These are phyloP conservation scores for Grallaria varia DNA, from an alignment of 2,113 vertebrate genomes.

Conservation along the genomic window DNA sequence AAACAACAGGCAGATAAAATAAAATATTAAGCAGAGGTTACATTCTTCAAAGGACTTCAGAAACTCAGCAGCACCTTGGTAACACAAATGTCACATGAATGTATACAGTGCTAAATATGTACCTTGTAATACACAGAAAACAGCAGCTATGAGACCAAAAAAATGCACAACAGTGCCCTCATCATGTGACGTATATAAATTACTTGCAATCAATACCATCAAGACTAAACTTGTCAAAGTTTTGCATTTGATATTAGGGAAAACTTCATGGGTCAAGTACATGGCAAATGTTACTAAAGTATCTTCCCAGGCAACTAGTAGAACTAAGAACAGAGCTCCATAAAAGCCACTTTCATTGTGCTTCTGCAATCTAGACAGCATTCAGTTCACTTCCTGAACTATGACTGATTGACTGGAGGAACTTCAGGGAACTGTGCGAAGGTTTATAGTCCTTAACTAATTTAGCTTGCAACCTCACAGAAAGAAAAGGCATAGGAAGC, in stretches of 20 bases:
- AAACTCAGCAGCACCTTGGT: background rate
- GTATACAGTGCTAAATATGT: background rate
- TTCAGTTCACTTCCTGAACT: background rate
- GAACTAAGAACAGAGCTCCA: background rate
- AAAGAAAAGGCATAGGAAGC: background rate
- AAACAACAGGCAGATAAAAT: background rate
- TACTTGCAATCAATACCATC: background rate
- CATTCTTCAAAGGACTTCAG: background rate
- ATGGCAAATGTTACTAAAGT: background rate
- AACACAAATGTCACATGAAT: background rate
- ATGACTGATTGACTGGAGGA: background rate
- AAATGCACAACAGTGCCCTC: background rate
- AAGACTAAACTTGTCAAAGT: background rate
- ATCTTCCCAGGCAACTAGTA: background rate
- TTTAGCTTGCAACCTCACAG: background rate
- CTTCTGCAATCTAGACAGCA: background rate
- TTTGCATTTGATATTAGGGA: rapidly evolving
- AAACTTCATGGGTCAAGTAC: background rate
- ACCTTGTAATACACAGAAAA: background rate
- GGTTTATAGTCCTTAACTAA: background rate
- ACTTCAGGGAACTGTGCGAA: background rate
- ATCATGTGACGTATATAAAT: background rate
- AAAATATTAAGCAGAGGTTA: background rate
- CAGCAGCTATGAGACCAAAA: background rate
- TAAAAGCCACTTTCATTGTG: background rate